These are phyloP conservation scores for Apodemus agrarius DNA, from an alignment of 2,797 vertebrate species.

Conservation along the genomic window DNA sequence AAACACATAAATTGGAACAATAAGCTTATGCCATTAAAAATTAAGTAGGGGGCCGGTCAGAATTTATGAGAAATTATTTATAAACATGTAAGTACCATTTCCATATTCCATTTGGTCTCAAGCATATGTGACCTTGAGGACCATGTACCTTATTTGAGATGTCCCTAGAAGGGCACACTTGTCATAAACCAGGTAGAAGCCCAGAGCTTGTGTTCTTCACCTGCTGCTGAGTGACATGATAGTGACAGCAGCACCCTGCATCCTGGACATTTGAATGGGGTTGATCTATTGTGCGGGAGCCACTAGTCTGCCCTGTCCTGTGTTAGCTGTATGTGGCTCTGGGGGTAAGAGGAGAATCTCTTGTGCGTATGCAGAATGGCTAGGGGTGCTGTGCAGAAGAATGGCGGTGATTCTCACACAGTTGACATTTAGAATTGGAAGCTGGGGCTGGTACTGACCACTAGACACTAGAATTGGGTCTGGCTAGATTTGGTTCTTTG, in stretches of 20 bases:
- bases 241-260: neutral
- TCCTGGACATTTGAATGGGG: neutral
- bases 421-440: neutral
- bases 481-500: neutral
- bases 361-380: neutral
- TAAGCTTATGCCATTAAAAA: neutral
- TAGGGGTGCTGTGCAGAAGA: neutral
- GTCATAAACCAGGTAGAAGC: neutral
- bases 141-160: neutral
- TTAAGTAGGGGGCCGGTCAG: too few species aligned
- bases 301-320: neutral
- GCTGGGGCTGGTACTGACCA: neutral
- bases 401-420: neutral
- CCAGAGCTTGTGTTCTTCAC: too few species aligned
- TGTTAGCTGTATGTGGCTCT: accelerated
- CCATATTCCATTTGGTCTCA: too few species aligned
- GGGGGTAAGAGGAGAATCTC: neutral
- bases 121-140: neutral
- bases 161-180: neutral
- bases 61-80: neutral
- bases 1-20: neutral
- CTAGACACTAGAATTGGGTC: neutral
- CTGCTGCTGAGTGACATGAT: neutral
- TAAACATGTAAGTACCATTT: neutral
- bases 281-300: neutral